These are phyloP conservation scores for Hydra vulgaris DNA, from an alignment of 30 jellyfish, hydroid and myxozoan species.

Conservation along the genomic window DNA sequence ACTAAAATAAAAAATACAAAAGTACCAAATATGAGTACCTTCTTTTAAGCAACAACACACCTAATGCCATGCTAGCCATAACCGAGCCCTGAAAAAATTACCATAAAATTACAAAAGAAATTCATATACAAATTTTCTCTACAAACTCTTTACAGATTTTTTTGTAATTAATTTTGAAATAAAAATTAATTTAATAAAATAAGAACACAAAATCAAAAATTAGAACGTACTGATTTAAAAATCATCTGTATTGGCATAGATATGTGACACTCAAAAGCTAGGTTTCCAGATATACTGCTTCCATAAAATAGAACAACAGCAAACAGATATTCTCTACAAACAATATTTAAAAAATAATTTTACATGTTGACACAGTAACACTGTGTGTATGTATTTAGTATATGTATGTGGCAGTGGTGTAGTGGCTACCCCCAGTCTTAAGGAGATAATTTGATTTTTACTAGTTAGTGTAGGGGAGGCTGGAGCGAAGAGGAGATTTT, in stretches of 20 bases:
- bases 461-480: no score
- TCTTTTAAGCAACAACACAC: conserved; percentile 51
- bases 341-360: neutral
- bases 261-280: conserved; percentile 63
- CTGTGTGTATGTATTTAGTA: no score
- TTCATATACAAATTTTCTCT: neutral
- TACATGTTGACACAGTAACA: no score
- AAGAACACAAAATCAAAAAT: no score
- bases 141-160: no score
- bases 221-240: conserved; percentile 70
- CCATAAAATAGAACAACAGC: conserved; percentile 61
- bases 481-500: no score
- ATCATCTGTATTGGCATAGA: conserved; percentile 90
- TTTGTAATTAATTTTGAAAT: no score
- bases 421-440: no score
- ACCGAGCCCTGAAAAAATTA: conserved; percentile 53
- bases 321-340: conserved; percentile 46
- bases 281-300: conserved; percentile 56
- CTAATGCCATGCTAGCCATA: conserved; percentile 70
- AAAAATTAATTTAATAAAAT: no score
- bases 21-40: conserved; percentile 29
- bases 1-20: no score
- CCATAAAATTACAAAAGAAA: neutral
- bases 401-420: no score
- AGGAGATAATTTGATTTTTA: no score